phyloP scores from a whole-genome alignment of 2,888 invertebrate genomes.

The Caenorhabditis panamensis region DNA sequence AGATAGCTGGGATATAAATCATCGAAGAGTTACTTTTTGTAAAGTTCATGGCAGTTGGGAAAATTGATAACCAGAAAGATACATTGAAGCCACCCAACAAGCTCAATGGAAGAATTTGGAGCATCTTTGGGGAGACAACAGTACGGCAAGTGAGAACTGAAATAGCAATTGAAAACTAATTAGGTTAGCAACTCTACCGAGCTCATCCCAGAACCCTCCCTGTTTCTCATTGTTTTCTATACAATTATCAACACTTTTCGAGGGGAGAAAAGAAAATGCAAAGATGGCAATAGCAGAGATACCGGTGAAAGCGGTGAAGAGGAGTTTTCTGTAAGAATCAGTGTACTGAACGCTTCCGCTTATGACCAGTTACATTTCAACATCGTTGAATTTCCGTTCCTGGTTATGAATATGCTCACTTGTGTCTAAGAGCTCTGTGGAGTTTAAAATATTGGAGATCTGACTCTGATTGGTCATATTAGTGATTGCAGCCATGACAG shows the following conservation, averaged over 20 bases:
- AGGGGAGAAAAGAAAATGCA: slow-evolving; percentile 63
- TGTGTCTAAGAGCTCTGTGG: background rate
- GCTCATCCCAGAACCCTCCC: slow-evolving; percentile 17
- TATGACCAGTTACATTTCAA: slow-evolving; percentile 44
- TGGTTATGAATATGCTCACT: slow-evolving; percentile 4
- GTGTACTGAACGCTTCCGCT: background rate
- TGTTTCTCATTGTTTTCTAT: slow-evolving; percentile 56
- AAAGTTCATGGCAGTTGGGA: slow-evolving; percentile 68
- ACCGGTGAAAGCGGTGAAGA: slow-evolving; percentile 64
- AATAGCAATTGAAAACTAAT: background rate
- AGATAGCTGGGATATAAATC: slow-evolving; percentile 65
- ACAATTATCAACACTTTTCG: slow-evolving; percentile 61
- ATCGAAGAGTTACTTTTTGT: slow-evolving; percentile 47
- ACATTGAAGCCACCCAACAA: slow-evolving; percentile 45
- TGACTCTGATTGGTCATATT: too few relatives aligned
- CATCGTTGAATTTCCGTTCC: slow-evolving; percentile 53
- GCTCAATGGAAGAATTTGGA: slow-evolving; percentile 27
- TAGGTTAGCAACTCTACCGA: slow-evolving; percentile 10
- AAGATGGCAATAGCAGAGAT: slow-evolving; percentile 60
- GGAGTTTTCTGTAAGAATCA: slow-evolving; percentile 21
- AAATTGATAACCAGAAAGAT: slow-evolving; percentile 67
- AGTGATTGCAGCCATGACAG: slow-evolving; percentile 52
- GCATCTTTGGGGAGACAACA: slow-evolving; percentile 34
- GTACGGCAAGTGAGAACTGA: slow-evolving; percentile 30
- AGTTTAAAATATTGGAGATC: too few relatives aligned